Evolutionary conservation across 2,888 invertebrate species (phyloP).

Genomic region (Apotomis turbidana): DNA sequence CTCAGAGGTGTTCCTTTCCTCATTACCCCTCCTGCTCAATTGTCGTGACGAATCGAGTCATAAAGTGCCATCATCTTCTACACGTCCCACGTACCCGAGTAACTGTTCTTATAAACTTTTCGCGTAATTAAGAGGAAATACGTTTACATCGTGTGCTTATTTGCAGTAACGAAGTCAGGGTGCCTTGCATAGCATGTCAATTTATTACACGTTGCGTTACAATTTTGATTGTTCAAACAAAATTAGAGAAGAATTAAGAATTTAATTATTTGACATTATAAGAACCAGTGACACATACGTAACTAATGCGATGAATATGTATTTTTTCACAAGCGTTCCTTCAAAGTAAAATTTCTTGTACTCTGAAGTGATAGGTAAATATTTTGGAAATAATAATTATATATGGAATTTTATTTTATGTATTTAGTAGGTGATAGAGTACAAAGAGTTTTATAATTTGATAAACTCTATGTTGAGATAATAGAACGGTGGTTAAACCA

Average conservation of each 20-base stretch:
- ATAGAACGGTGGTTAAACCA: too few species aligned
- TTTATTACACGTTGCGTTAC: constrained; percentile 25
- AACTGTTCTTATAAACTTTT: constrained; percentile 54
- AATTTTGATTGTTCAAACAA: constrained; percentile 2
- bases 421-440: too few species aligned
- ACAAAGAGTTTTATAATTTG: too few species aligned
- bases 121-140: constrained; percentile 59
- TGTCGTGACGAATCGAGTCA: constrained; percentile 80
- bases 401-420: too few species aligned
- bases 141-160: constrained; percentile 22
- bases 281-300: too few species aligned
- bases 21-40: constrained; percentile 72
- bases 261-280: too few species aligned
- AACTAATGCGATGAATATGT: too few species aligned
- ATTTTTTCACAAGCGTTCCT: background rate
- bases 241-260: background rate
- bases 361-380: too few species aligned
- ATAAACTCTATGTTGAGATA: too few species aligned
- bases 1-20: constrained; percentile 53
- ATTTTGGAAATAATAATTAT: too few species aligned
- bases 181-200: constrained; percentile 23
- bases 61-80: constrained; percentile 72
- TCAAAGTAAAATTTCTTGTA: too few species aligned
- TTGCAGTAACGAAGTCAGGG: constrained; percentile 28
- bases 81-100: constrained; percentile 49